Conservation (phyloP, 2,888 invertebrate species). For the Neocrepidodera transversa region DNA sequence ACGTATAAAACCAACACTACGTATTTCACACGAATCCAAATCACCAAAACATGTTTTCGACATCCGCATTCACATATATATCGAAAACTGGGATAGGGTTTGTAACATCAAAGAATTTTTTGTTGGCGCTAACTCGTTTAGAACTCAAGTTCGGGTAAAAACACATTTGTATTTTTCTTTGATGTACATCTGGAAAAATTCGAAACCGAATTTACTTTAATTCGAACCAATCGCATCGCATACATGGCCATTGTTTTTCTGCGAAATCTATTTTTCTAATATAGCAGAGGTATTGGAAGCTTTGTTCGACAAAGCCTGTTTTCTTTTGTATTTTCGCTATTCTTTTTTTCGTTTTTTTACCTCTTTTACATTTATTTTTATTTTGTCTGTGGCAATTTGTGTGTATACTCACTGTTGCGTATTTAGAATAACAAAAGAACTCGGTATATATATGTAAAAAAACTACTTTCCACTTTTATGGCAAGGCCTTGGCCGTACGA, state of each 20-base stretch:
- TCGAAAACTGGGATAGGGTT: constrained; percentile 3
- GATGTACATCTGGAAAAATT: constrained; percentile 20
- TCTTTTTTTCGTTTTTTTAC: constrained; percentile 1
- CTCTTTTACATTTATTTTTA: neutral
- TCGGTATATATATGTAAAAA: no score
- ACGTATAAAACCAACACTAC: neutral
- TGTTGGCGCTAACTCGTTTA: constrained; percentile 22
- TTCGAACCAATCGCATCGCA: constrained; percentile 20
- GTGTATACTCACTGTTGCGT: no score
- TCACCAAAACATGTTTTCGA: constrained; percentile 10
- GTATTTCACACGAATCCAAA: constrained; percentile 4
- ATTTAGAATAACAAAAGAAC: no score
- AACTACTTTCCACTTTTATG: no score
- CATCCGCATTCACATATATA: constrained; percentile 12
- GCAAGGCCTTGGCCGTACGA: no score
- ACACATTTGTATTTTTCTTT: constrained; percentile 24
- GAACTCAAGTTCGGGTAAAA: constrained; percentile 16
- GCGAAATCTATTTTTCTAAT: constrained; percentile 21
- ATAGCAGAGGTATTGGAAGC: constrained; percentile 15
- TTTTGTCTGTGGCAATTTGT: neutral
- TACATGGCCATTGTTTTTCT: constrained; percentile 12
- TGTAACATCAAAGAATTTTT: constrained; percentile 23
- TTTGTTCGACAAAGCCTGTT: constrained; percentile 17
- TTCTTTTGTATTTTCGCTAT: constrained; percentile 9
- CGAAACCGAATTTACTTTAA: constrained; percentile 26